Conservation (phyloP, 2,113 vertebrate species). For the Macrotus californicus region DNA sequence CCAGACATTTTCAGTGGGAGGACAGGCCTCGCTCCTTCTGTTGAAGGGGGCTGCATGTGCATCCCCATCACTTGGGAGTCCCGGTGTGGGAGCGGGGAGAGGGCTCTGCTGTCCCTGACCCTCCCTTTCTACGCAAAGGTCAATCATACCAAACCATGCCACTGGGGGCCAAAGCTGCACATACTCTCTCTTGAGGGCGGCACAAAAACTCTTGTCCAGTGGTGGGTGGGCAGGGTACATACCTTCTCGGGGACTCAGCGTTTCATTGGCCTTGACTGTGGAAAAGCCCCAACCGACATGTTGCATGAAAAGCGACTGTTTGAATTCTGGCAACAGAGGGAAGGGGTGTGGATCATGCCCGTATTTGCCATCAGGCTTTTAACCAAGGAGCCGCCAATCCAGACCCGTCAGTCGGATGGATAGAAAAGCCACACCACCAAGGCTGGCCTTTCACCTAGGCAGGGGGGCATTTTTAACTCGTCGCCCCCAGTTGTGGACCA, state of each 20-base stretch:
- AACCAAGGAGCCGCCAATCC: neutral
- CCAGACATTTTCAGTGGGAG: neutral
- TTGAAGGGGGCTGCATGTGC: neutral
- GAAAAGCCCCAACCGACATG: neutral
- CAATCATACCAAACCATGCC: neutral
- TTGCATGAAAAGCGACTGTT: neutral
- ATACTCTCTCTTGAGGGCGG: neutral
- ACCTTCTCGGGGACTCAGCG: neutral
- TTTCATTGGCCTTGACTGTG: neutral
- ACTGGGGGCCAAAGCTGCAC: neutral
- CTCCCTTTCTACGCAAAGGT: neutral
- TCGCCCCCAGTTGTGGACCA: neutral
- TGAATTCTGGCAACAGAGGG: neutral
- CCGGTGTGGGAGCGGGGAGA: neutral
- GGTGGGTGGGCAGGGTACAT: neutral
- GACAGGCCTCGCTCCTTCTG: neutral
- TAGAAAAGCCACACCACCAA: constrained; percentile 10
- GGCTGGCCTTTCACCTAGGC: constrained; percentile 63
- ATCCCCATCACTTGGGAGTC: neutral
- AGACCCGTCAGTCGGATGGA: neutral
- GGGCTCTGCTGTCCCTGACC: neutral
- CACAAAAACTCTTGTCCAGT: neutral
- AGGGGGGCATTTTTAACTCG: neutral
- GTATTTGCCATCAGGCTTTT: neutral
- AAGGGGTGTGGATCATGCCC: neutral